phyloP scores from a whole-genome alignment of 2,797 vertebrate genomes.

The Manis javanica region DNA sequence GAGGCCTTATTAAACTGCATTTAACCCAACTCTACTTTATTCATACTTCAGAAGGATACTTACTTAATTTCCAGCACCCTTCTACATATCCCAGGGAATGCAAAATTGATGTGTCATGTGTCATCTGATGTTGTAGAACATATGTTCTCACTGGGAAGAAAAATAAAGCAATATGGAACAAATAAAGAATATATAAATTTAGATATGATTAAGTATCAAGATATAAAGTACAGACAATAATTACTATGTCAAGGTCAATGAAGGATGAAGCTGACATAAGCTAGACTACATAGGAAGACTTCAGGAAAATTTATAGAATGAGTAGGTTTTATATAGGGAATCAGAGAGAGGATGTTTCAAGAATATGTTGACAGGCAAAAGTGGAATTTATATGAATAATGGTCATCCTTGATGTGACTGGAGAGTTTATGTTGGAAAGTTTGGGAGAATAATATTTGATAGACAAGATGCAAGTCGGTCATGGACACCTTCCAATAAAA shows the following conservation, averaged over 20 bases:
- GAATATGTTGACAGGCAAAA: not conserved
- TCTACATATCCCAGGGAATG: not conserved
- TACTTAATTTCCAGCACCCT: not conserved
- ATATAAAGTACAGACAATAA: not conserved
- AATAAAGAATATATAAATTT: not conserved
- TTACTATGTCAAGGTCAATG: not conserved
- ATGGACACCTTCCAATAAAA: not conserved
- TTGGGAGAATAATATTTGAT: not conserved
- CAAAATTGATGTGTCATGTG: not conserved
- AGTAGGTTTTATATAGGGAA: not conserved
- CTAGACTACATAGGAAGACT: not conserved
- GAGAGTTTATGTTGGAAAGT: not conserved
- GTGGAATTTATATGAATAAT: not conserved
- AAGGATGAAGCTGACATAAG: not conserved
- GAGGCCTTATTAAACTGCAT: not conserved
- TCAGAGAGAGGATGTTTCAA: not conserved
- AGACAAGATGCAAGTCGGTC: not conserved
- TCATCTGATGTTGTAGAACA: not conserved
- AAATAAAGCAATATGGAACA: slow-evolving; percentile 2
- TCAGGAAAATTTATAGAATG: not conserved
- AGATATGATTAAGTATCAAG: not conserved
- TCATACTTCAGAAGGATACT: not conserved
- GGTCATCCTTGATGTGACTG: not conserved
- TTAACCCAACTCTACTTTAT: not conserved
- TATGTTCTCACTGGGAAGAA: not conserved